Percentiles rank a stretch among this genome's conserved stretches.
Conservation (phyloP, 2,113 vertebrate genomes). For the Actenoides lindsayi region DNA sequence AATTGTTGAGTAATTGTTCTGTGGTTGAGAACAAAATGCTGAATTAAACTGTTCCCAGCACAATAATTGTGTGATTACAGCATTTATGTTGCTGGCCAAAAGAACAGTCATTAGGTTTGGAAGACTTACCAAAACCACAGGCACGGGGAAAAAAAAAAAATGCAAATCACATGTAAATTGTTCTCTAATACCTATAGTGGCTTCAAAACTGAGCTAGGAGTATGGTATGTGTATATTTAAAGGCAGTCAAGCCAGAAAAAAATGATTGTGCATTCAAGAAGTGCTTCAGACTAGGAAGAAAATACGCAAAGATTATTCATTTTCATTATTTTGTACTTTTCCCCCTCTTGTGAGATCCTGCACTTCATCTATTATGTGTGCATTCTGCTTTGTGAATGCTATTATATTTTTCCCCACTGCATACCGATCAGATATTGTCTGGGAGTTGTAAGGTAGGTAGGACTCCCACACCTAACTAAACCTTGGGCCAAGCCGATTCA, state of each 20-base stretch:
- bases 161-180: slow-evolving; percentile 82
- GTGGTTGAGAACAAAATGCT: slow-evolving; percentile 89
- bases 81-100: slow-evolving; percentile 86
- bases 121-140: slow-evolving; percentile 84
- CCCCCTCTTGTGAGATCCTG: neutral
- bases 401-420: neutral
- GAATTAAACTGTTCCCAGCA: slow-evolving; percentile 90
- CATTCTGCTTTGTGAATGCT: neutral
- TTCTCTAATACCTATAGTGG: slow-evolving; percentile 77
- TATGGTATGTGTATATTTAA: slow-evolving; percentile 62
- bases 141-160: slow-evolving; percentile 69
- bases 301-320: slow-evolving; percentile 27
- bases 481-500: neutral
- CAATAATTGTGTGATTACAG: slow-evolving; percentile 95
- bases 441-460: neutral
- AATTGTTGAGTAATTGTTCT: slow-evolving; percentile 97
- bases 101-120: slow-evolving; percentile 87
- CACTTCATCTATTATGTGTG: neutral
- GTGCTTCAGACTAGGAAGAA: slow-evolving; percentile 51
- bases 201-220: slow-evolving; percentile 66
- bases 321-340: slow-evolving; percentile 16
- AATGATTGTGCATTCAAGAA: slow-evolving; percentile 28
- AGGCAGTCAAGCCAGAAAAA: slow-evolving; percentile 54
- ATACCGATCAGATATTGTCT: neutral
- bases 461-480: neutral